Percentiles rank a stretch among this genome's conserved stretches.
Evolutionary conservation across 2,113 vertebrate genomes (phyloP).

Genomic region (Aepyceros melampus): DNA sequence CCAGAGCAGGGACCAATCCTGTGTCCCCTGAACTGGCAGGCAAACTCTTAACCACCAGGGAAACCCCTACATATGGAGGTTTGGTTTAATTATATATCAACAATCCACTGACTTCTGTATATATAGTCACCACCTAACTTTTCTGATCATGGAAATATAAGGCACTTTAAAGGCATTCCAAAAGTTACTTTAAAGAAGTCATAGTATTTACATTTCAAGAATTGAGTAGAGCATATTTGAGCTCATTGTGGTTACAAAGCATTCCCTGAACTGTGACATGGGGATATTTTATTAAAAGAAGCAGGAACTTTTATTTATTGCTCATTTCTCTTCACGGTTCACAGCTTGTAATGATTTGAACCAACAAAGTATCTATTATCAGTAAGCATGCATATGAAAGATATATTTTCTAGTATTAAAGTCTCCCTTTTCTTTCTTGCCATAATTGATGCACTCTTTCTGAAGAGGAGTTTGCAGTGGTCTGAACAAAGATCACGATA

Average conservation of each 20-base stretch:
- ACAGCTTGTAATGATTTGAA: constrained; percentile 59
- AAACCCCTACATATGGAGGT: background rate
- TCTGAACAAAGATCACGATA: constrained; percentile 29
- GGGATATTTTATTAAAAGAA: constrained; percentile 51
- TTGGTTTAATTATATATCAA: background rate
- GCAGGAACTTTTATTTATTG: constrained; percentile 49
- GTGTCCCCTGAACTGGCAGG: background rate
- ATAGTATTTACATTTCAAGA: background rate
- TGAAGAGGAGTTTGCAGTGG: constrained; percentile 22
- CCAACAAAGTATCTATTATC: constrained; percentile 60
- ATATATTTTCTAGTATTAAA: background rate
- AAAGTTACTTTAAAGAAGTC: background rate
- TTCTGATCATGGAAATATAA: background rate
- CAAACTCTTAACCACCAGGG: background rate
- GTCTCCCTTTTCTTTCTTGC: background rate
- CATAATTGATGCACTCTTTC: constrained; percentile 33
- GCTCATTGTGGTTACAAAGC: background rate
- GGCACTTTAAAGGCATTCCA: background rate
- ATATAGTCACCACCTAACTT: background rate
- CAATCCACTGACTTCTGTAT: background rate
- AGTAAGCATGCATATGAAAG: background rate
- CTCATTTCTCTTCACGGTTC: constrained; percentile 64
- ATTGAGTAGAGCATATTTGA: background rate
- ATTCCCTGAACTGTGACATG: background rate
- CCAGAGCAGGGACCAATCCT: background rate